Evolutionary conservation across 2,888 invertebrate genomes (phyloP), one percentile per base, ranked within the genome.

Genomic region (Eristalis pertinax): DNA sequence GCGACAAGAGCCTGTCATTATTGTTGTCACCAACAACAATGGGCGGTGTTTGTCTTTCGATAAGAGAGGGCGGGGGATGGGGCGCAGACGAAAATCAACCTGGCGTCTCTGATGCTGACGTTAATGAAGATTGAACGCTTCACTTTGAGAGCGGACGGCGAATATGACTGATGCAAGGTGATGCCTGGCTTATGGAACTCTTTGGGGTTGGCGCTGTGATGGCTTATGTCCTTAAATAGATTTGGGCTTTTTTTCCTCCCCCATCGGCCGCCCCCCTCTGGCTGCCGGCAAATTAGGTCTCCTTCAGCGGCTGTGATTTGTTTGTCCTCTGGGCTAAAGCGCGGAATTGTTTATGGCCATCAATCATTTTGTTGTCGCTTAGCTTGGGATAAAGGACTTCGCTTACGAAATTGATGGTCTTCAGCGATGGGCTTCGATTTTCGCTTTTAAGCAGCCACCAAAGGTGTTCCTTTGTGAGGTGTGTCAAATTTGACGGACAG

Each of bases 91-190:
- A 65, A 60, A 68, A 64, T 74, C 35, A 82, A 86, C 60, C n/a
- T 74, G 81, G 65, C 81, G 70, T 64, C 64, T 65, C 81, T 60
- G 85, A 67, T 69, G 73, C 35, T 76, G 84, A 80, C 84, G 73
- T 69, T 84, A 84, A 87, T 87, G 84, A 84, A 73, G 87, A 87
- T 84, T 84, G 87, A 87, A 58, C 68, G 72, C 11, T 74, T 68
- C 43, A 74, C 64, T 69, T 73, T 50, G 35, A 68, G 63, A 22
- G 50, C 50, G 35, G 64, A 15, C 58, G 11, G 24, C 63, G 65
- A 75, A 69, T 75, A 82, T 82, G 86, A 83, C 70, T 56, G 78
- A 83, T 67, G 70, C 65, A 74, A 72, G 82, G 78, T 75, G 58
- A 73, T 81, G 72, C 43, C 65, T 41, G 38, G 38, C 63, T 58